A percentile compares a stretch with the other conserved stretches of the same genome.
These are phyloP conservation scores for Cossypha niveicapilla DNA, from an alignment of 2,797 vertebrate species.

Conservation along the genomic window DNA sequence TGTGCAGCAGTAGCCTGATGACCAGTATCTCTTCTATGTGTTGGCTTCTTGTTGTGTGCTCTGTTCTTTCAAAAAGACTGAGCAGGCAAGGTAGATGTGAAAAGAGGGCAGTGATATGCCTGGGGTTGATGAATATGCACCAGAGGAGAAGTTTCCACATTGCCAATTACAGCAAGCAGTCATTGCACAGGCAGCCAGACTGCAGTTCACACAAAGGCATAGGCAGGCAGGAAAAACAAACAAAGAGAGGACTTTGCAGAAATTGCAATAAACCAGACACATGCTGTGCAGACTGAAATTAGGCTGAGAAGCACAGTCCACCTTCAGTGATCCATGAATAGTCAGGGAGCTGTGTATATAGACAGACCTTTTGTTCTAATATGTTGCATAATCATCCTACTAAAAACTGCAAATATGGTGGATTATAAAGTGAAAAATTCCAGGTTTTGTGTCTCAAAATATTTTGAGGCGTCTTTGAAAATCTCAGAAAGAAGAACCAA, in stretches of 20 bases:
- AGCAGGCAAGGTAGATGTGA: not conserved
- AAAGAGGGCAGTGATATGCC: not conserved
- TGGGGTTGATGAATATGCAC: not conserved
- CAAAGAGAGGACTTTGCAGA: not conserved
- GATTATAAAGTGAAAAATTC: not conserved
- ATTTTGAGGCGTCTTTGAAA: not conserved
- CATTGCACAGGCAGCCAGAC: not conserved
- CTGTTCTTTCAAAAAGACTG: not conserved
- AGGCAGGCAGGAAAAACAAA: not conserved
- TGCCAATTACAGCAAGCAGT: not conserved
- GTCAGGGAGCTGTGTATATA: not conserved
- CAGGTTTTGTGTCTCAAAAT: not conserved
- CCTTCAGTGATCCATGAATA: not conserved
- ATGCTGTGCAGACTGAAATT: not conserved
- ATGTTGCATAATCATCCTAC: not conserved
- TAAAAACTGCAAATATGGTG: not conserved
- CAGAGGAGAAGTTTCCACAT: not conserved
- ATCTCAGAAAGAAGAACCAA: not conserved
- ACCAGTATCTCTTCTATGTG: rapidly evolving
- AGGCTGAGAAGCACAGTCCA: not conserved
- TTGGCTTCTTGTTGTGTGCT: not conserved
- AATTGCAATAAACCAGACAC: not conserved
- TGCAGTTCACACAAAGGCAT: not conserved
- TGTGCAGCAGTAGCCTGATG: not conserved
- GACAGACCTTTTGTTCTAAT: not conserved